These are phyloP conservation scores for Euura saliciscinereae DNA, from an alignment of 1,140 invertebrate genomes.

Conservation along the genomic window DNA sequence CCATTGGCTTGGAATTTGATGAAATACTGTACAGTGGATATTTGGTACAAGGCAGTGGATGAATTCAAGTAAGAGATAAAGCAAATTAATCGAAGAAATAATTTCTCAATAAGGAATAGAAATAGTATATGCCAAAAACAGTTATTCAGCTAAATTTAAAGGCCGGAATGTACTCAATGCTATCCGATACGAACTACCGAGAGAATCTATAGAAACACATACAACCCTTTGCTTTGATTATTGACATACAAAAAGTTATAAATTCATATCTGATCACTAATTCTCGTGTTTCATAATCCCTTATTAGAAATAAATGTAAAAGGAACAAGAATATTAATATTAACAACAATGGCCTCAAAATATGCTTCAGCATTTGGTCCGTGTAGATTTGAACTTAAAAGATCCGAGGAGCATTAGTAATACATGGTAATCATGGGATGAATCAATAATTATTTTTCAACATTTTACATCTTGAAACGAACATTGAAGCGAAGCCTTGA, in stretches of 20 bases:
- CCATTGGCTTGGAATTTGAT: conserved; percentile 15
- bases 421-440: too few relatives aligned
- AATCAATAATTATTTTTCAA: too few relatives aligned
- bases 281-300: background rate
- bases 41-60: conserved; percentile 36
- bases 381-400: conserved; percentile 2
- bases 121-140: conserved; percentile 8
- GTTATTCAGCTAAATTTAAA: conserved; percentile 13
- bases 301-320: background rate
- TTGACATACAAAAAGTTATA: background rate
- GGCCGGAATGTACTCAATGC: conserved; percentile 15
- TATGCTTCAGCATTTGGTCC: conserved; percentile 1
- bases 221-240: background rate
- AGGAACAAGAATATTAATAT: background rate
- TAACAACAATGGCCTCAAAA: conserved; percentile 1
- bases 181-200: background rate
- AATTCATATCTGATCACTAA: background rate
- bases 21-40: conserved; percentile 25
- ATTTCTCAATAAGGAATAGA: background rate
- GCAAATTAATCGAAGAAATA: background rate
- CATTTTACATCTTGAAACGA: too few relatives aligned
- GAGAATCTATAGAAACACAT: background rate
- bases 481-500: background rate
- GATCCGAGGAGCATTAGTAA: background rate
- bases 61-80: background rate